Evolutionary conservation across 2,888 invertebrate genomes (phyloP), one percentile per base, ranked within the genome.

Genomic region (Lasiommata megera): DNA sequence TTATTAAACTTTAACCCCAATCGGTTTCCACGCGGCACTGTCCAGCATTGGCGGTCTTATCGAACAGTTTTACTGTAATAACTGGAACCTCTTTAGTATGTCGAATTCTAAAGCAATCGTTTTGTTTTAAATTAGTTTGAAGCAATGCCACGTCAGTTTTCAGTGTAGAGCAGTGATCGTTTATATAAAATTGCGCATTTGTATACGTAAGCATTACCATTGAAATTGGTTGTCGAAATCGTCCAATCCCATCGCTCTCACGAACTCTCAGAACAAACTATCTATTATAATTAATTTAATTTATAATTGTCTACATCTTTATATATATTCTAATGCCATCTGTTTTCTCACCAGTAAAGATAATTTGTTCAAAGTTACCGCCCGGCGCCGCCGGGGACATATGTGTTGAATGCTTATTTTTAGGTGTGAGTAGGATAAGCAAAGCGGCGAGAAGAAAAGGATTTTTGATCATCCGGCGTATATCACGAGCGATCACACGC

Each of bases 381-480:
- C 82, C 73, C 73, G 73, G 67, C 71, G 71, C 66, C 54, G 64
- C 68, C 69, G 80, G 86, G 82, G 82, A 76, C 7, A 66, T 34
- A 11, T 76, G 71, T 81, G 84, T 88, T 81, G 79, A 79, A 79
- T 84, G 88, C 85, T 89, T 88, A 88, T 87, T 89, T 88, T 88
- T 89, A 89, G 88, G 88, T 89, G 85, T 83, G 80, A 78, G 76
- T 88, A 88, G 86, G 74, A 71, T 84, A 73, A 70, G 79, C 82
- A 67, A 73, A 70, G 79, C 82, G 67, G 83, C 84, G 76, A 76
- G 87, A 83, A 92, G 92, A 84, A 84, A 93, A 93, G 93, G 93
- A 93, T 93, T 93, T 93, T 93, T 93, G 93, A 93, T 92, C 93
- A 93, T 92, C 92, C 84, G 80, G 75, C 69, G 70, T 75, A 84